A percentile compares a stretch with the other conserved stretches of the same genome.
These are phyloP conservation scores for Zoroaster sp. DNA, from an alignment of 53 echinoderm and acorn worm species.

Conservation along the genomic window DNA sequence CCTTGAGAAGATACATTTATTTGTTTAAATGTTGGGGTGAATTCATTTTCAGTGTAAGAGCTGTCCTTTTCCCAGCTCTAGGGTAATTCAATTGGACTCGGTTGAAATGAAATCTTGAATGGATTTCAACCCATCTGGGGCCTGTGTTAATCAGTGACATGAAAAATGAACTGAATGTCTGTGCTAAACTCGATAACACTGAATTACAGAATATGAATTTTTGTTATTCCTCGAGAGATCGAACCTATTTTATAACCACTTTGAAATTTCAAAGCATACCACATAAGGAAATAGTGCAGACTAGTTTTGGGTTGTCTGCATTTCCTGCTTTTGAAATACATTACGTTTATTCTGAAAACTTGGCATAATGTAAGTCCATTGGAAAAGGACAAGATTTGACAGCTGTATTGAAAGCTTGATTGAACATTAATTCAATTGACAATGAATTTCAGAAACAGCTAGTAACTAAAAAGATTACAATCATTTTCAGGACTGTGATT, in stretches of 20 bases:
- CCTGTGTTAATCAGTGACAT: background rate
- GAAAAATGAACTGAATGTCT: background rate
- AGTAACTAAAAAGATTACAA: too few relatives aligned
- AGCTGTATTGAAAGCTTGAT: background rate
- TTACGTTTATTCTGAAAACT: background rate
- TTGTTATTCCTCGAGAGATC: background rate
- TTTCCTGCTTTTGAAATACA: background rate
- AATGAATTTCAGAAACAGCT: too few relatives aligned
- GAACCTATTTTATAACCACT: background rate
- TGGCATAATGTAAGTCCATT: background rate
- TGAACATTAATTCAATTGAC: background rate
- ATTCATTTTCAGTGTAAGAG: background rate
- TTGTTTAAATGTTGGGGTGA: background rate
- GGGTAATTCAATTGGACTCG: background rate
- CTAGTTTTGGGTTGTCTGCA: background rate
- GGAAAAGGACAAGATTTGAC: background rate
- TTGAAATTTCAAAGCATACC: background rate
- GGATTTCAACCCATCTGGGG: background rate
- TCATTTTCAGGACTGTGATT: too few relatives aligned
- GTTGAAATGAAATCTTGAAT: background rate
- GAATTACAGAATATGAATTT: too few relatives aligned
- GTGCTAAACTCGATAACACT: background rate
- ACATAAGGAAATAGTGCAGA: background rate
- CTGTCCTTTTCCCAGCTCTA: background rate
- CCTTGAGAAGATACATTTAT: background rate